phyloP scores from a whole-genome alignment of 2,888 invertebrate genomes.

The Antheraea assamensis region DNA sequence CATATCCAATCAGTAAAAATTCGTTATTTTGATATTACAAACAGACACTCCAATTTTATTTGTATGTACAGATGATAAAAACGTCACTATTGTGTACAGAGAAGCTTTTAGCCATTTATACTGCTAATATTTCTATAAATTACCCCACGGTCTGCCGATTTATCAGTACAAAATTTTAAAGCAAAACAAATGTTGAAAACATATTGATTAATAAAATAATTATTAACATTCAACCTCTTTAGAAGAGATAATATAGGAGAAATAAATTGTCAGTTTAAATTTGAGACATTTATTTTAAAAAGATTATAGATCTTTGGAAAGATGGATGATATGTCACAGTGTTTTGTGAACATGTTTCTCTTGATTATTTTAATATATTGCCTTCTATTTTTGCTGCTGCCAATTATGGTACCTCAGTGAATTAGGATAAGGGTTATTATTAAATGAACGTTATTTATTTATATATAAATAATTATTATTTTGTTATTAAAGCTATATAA shows the following conservation, averaged over 20 bases:
- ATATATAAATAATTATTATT: neutral
- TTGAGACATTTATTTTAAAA: neutral
- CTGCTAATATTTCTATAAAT: no score
- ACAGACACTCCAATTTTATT: no score
- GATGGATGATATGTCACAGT: slow-evolving; percentile 34
- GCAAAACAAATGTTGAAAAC: neutral
- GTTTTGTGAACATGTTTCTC: slow-evolving; percentile 34
- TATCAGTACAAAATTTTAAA: no score
- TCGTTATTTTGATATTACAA: no score
- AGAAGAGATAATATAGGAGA: neutral
- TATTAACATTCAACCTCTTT: slow-evolving; percentile 2
- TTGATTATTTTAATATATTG: slow-evolving; percentile 29
- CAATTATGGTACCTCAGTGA: slow-evolving; percentile 36
- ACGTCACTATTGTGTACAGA: no score
- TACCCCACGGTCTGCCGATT: no score
- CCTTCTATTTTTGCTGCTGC: slow-evolving; percentile 33
- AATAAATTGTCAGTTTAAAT: neutral
- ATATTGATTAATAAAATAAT: neutral
- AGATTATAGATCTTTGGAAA: slow-evolving; percentile 1
- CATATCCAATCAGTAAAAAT: no score
- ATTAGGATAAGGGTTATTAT: neutral
- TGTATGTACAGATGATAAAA: no score
- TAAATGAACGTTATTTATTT: neutral
- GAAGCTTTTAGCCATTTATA: no score
- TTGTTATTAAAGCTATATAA: neutral